A percentile compares a stretch with the other conserved stretches of the same genome.
These are phyloP conservation scores for Nycticorax nycticorax DNA, from an alignment of 2,113 vertebrate genomes.

Conservation along the genomic window DNA sequence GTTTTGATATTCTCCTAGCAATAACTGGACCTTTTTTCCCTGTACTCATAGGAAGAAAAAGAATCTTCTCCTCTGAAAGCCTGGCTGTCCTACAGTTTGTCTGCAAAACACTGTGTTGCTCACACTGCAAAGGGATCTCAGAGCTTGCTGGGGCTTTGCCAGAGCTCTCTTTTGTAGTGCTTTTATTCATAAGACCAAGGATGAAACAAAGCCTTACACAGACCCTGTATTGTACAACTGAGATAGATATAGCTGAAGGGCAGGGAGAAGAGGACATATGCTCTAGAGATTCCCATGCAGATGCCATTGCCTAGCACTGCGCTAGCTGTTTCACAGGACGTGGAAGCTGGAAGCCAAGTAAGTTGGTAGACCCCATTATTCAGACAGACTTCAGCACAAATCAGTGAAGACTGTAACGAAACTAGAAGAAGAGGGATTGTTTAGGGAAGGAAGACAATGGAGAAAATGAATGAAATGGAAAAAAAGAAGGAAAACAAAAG, in stretches of 20 bases:
- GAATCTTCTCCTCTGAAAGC: background rate
- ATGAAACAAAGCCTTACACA: constrained; percentile 28
- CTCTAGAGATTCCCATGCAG: background rate
- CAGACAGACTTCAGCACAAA: background rate
- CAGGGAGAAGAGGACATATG: background rate
- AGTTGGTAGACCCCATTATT: background rate
- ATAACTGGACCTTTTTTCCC: background rate
- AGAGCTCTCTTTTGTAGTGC: background rate
- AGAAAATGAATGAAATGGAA: background rate
- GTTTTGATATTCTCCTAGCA: background rate
- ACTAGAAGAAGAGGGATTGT: background rate
- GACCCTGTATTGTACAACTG: background rate
- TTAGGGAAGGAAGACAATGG: background rate
- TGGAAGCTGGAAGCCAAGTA: background rate
- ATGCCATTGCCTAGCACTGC: background rate
- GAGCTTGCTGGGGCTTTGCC: background rate
- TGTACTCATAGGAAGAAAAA: background rate
- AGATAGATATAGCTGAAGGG: background rate
- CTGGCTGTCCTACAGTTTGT: background rate
- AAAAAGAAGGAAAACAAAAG: background rate
- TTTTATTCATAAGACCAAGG: background rate
- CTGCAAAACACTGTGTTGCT: background rate
- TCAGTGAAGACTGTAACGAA: background rate
- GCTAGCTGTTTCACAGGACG: background rate
- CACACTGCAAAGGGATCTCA: background rate